Evolutionary conservation across 35 echinoderm and acorn worm species (phyloP).

Genomic region (Antedon bifida): DNA sequence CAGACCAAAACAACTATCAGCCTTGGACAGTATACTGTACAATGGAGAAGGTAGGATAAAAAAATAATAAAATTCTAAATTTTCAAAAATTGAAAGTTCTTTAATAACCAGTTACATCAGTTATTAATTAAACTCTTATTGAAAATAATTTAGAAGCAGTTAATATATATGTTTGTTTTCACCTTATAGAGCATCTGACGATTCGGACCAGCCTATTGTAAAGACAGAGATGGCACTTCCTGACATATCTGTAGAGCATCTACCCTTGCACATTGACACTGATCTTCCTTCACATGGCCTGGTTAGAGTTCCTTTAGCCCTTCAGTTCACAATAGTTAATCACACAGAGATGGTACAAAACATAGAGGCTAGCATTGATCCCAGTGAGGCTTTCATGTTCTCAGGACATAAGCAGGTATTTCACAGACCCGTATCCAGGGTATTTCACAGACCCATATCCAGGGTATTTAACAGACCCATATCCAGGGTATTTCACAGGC

Average conservation of each 20-base stretch:
- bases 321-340: conserved; percentile 59
- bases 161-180: background rate
- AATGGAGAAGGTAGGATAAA: conserved; percentile 74
- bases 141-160: too few species aligned
- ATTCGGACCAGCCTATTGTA: conserved; percentile 40
- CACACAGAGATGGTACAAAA: conserved; percentile 63
- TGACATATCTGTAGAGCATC: conserved; percentile 49
- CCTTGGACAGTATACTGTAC: conserved; percentile 57
- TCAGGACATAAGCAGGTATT: conserved; percentile 95
- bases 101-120: too few species aligned
- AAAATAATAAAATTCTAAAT: too few species aligned
- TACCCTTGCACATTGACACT: conserved; percentile 65
- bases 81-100: too few species aligned
- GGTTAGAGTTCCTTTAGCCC: conserved; percentile 46
- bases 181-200: background rate
- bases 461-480: too few species aligned
- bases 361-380: conserved; percentile 62
- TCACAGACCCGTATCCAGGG: background rate
- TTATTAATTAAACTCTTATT: background rate
- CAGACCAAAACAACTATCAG: conserved; percentile 41
- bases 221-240: conserved; percentile 75
- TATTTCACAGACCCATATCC: background rate
- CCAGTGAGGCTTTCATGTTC: conserved; percentile 92
- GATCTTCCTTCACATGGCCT: conserved; percentile 68
- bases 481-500: too few species aligned